Base-by-base conservation (phyloP, 1,140 invertebrate species). In the Ericerus pela region DNA sequence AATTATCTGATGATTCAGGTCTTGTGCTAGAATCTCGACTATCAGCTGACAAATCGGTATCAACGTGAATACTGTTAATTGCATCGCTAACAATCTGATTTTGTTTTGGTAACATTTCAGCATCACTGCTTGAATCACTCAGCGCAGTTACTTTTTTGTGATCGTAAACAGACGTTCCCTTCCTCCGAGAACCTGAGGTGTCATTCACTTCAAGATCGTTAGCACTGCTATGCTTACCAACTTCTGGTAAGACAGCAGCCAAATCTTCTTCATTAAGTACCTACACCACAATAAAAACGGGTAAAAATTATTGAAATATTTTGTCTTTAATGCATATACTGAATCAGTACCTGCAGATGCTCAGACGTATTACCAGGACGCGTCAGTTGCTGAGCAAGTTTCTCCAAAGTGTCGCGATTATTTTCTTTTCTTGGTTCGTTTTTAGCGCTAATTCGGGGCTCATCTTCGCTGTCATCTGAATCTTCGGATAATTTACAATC, bases 221-320 rank as follows among this genome's bases (percentile, higher is more conserved):
- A 53, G 80, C 79, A n/a, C 75, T 73, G 10, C 74, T 72, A 58
- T 74, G 74, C 27, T 75, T 75, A 54, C 73, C 68, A 6, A 73
- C 70, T 62, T 81, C 76, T 0, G 79, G 79, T 37, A 82, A 63
- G 57, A 82, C 76, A 11, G 78, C 79, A 4, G 80, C 77, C 26
- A 81, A 63, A 64, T 82, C 79, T 66, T 81, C 79, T 61, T 82
- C 76, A 62, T 79, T 76, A 47, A 81, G 77, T 61, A 79, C 79
- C 65, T 78, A 70, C n/a, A n/a, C n/a, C n/a, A n/a, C n/a, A n/a
- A n/a, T n/a, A n/a, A n/a, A n/a, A n/a, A n/a, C n/a, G n/a, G n/a
- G n/a, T n/a, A n/a, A n/a, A n/a, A n/a, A n/a, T n/a, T n/a, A n/a
- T n/a, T n/a, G n/a, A n/a, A n/a, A n/a, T n/a, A n/a, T n/a, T n/a